Conservation (phyloP, 2,113 vertebrate species). For the Zosterops borbonicus region DNA sequence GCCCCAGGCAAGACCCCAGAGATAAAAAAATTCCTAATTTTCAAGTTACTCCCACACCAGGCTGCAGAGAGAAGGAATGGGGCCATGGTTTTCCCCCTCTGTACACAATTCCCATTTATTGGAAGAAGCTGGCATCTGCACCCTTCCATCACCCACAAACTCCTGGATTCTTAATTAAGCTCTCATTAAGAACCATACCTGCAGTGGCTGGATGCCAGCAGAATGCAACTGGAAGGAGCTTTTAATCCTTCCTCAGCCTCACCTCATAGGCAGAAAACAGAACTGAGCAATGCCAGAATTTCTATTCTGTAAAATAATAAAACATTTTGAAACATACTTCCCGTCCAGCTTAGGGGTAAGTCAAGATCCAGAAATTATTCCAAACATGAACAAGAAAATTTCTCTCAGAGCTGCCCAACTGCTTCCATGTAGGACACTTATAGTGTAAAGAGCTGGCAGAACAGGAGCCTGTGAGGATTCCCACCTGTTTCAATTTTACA, state of each 20-base stretch:
- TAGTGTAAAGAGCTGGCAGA: neutral
- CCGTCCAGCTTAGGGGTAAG: neutral
- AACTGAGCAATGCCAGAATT: neutral
- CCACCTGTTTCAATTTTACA: neutral
- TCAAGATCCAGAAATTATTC: neutral
- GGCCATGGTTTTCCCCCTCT: neutral
- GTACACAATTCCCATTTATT: neutral
- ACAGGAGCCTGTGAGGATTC: rapidly evolving
- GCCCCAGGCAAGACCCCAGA: neutral
- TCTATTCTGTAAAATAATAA: neutral
- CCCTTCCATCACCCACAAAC: neutral
- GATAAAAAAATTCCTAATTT: neutral
- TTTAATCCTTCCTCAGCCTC: neutral
- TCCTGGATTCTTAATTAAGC: neutral
- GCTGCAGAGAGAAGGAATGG: neutral
- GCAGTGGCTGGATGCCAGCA: neutral
- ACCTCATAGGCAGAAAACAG: neutral
- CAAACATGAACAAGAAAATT: neutral
- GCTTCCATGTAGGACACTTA: neutral
- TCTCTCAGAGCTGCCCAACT: neutral
- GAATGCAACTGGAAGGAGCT: neutral
- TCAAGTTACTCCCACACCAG: neutral
- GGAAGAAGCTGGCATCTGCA: neutral
- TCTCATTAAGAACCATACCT: neutral
- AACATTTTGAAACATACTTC: neutral